Base-by-base conservation (phyloP, 2,888 invertebrate species). In the Volucella inanis region DNA sequence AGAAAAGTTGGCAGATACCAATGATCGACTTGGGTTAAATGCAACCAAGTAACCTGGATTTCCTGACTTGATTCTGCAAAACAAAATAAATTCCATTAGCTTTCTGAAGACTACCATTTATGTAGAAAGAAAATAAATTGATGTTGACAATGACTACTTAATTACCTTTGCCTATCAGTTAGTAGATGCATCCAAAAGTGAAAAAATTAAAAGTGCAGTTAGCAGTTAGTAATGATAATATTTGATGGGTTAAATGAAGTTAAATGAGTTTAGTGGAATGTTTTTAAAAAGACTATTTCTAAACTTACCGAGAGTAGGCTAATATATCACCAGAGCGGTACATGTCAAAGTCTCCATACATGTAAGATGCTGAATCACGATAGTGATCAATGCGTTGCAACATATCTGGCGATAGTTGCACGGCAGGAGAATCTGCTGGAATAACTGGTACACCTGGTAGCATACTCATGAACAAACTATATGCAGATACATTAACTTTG, bases 391-490 rank as follows among this genome's bases (percentile, higher is more conserved):
- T 88, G 52, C 91, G 89, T 47, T 88, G 87, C 72, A 89, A 89
- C 1, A 88, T 89, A 11, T 67, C 41, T 31, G 75, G 54, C 2
- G 85, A 88, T 10, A 90, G 87, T 50, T 90, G 88, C 0, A 80
- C 72, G 2, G 78, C 87, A 6, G 88, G 62, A 2, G 88, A 88
- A 31, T 88, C 87, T 0, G 93, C 89, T 75, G 94, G 93, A 0
- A 91, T 89, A 10, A 96, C 93, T 0, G 97, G 95, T 6, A 96
- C 94, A 55, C 98, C 98, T 0, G 97, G 97, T 87, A 98, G 92
- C 74, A 98, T 92, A 90, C 97, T 92, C 59, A 95, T 93, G 89
- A 98, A 94, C 89, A 96, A 94, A 22, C 95, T 94, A 45, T 93
- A 87, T 65, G 94, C 93, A 0, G 92, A 90, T 65, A 87, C 88